Evolutionary conservation across 2,888 invertebrate genomes (phyloP), one percentile per base, ranked within the genome.

Genomic region (Oxytorus armatus): DNA sequence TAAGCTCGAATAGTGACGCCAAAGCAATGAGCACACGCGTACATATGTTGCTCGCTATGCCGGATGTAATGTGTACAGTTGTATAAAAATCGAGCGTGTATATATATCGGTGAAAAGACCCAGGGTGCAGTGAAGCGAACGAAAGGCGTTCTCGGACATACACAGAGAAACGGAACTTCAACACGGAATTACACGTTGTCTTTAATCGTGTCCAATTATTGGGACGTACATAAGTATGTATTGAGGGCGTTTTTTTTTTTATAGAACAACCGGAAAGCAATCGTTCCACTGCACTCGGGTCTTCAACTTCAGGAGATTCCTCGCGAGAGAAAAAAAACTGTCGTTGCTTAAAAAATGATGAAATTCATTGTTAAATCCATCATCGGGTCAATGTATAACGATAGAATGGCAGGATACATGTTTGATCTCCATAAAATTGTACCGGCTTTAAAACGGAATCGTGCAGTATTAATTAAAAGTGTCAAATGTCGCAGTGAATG

Each of bases 161-260:
- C 14, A 11, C 21, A 57, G 57, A 49, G 49, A 70, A 70, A 49
- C 36, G 36, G 16, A 49, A 70, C 23, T 33, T 59, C 70, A 14
- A 39, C 36, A 33, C 14, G 57, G 21, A 49, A 70, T 49, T 70
- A 23, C 59, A 70, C 21, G 70, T 47, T 59, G 59, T 49, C 49
- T 59, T 1, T n/a, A 59, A 59, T 47, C 36, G 21, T 49, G 59
- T 70, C 10, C 36, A 36, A 59, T 33, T 29, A 70, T 59, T 59
- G 14, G 21, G 33, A 39, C 33, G 16, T 21, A 49, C 36, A 70
- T 57, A 49, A 25, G 23, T 53, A 53, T 39, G 42, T 16, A 21
- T 51, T 10, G 23, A 14, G 29, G 3, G 21, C 16, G n/a, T 51
- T n/a, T 29, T 16, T n/a, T 29, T 16, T 47, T 36, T 65, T 33